These are phyloP conservation scores for Coracopsis vasa DNA, from an alignment of 2,113 vertebrate genomes.

Conservation along the genomic window DNA sequence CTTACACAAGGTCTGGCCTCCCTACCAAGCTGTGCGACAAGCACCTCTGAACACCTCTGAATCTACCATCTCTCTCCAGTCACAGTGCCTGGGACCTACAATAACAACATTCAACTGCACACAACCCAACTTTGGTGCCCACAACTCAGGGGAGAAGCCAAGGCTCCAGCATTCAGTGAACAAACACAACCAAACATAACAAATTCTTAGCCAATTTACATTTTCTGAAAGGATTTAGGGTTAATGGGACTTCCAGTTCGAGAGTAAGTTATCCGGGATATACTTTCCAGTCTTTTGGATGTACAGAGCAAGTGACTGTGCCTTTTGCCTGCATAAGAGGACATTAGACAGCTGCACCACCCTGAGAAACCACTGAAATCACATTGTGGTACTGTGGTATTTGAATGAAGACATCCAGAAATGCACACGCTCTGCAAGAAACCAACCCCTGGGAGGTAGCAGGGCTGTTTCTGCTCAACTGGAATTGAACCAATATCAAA, in stretches of 20 bases:
- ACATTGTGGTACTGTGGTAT: neutral
- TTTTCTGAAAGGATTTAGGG: neutral
- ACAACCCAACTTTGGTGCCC: neutral
- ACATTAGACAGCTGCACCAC: neutral
- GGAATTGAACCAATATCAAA: neutral
- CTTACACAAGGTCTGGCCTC: neutral
- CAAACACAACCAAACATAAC: neutral
- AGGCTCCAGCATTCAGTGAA: neutral
- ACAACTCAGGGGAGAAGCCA: neutral
- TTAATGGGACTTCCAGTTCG: neutral
- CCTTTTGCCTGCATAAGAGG: neutral
- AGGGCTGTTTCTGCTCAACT: neutral
- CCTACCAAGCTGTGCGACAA: neutral
- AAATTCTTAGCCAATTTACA: neutral
- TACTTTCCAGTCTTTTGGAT: neutral
- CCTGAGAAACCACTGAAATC: neutral
- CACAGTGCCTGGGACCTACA: neutral
- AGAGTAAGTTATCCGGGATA: neutral
- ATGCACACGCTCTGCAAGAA: fast-evolving
- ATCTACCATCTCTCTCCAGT: neutral
- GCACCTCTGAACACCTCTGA: neutral
- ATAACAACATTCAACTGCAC: neutral
- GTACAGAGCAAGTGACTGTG: neutral
- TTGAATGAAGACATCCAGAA: neutral
- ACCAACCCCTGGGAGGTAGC: neutral